A percentile compares a stretch with the other conserved stretches of the same genome.
Conservation (phyloP, 1,140 invertebrate genomes). For the Macrobrachium nipponense region DNA sequence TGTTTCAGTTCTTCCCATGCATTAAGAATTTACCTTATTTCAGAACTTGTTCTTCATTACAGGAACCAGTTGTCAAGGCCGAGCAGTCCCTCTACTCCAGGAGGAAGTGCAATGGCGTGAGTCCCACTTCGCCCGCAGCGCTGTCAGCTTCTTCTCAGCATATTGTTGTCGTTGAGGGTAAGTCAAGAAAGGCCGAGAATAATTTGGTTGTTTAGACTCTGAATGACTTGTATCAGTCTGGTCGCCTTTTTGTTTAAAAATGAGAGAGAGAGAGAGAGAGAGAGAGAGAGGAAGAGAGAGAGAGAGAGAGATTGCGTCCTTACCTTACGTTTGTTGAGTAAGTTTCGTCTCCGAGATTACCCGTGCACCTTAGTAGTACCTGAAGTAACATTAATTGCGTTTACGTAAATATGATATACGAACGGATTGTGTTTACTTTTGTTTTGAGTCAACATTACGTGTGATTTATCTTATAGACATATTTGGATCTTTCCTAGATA, state of each 20-base stretch:
- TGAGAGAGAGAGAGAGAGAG: constrained; percentile 25
- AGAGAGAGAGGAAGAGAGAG: constrained; percentile 13
- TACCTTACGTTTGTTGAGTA: no score
- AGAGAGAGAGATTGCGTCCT: background rate
- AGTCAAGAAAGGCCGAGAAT: background rate
- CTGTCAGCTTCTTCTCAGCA: constrained; percentile 63
- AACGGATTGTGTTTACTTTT: no score
- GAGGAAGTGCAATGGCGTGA: constrained; percentile 64
- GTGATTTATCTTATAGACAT: no score
- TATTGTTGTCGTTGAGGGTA: constrained; percentile 63
- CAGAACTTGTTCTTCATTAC: background rate
- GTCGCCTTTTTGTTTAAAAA: background rate
- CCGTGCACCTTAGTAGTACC: no score
- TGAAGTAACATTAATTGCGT: no score
- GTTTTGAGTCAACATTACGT: no score
- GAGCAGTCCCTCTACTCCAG: constrained; percentile 38
- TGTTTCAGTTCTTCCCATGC: no score
- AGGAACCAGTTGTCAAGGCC: constrained; percentile 49
- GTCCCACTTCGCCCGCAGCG: constrained; percentile 59
- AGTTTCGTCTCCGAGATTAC: no score
- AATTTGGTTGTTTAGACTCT: background rate
- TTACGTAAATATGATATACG: no score
- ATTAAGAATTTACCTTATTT: background rate
- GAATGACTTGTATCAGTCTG: background rate
- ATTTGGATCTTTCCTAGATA: no score